phyloP scores from a whole-genome alignment of 2,888 invertebrate species.

The Ryuthela nishihirai region DNA sequence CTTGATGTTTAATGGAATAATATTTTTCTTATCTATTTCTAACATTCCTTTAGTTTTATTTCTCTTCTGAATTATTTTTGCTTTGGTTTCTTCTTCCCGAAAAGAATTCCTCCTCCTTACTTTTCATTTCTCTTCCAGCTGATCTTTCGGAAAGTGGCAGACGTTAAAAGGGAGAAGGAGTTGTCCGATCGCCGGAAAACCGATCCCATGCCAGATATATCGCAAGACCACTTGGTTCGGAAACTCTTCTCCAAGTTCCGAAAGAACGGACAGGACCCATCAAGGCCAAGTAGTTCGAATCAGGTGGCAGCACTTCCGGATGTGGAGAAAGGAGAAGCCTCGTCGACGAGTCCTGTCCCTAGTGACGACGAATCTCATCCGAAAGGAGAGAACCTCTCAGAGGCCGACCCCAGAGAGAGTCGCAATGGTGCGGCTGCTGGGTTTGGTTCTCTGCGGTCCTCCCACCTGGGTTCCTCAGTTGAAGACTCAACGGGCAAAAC shows the following conservation, averaged over 20 bases:
- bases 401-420: conserved; percentile 27
- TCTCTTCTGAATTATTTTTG: too few species aligned
- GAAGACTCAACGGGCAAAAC: conserved; percentile 12
- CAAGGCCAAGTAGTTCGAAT: conserved; percentile 21
- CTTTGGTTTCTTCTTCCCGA: too few species aligned
- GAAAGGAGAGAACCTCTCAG: conserved; percentile 16
- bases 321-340: conserved; percentile 34
- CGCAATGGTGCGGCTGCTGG: conserved; percentile 26
- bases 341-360: conserved; percentile 13
- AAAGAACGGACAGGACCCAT: conserved; percentile 45
- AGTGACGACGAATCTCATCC: conserved; percentile 11
- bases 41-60: too few species aligned
- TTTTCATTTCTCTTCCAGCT: conserved; percentile 55
- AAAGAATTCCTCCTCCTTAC: too few species aligned
- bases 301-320: conserved; percentile 29
- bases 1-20: too few species aligned
- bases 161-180: conserved; percentile 96
- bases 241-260: conserved; percentile 97
- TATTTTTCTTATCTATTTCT: too few species aligned
- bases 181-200: conserved; percentile 95
- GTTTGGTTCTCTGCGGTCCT: conserved; percentile 24
- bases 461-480: conserved; percentile 29
- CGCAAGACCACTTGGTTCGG: conserved; percentile 95
- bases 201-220: conserved; percentile 93
- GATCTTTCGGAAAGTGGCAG: conserved; percentile 84